Evolutionary conservation across 2,113 vertebrate species (phyloP).

Genomic region (Calcarius ornatus): DNA sequence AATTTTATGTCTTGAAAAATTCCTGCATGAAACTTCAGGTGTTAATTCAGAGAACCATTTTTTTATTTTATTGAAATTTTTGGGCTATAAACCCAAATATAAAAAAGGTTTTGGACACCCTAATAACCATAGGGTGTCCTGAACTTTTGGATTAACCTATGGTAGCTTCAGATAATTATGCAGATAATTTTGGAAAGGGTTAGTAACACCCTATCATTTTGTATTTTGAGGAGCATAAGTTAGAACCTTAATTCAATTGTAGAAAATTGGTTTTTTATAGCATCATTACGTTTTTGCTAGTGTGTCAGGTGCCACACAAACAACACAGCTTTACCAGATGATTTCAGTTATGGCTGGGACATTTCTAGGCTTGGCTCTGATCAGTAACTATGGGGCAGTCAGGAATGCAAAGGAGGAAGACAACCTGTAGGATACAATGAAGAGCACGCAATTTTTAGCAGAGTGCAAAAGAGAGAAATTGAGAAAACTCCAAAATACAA

Average conservation of each 20-base stretch:
- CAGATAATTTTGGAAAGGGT: neutral
- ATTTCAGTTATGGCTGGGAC: fast-evolving
- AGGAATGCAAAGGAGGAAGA: neutral
- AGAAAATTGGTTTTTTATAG: neutral
- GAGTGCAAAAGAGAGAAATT: neutral
- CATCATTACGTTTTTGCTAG: neutral
- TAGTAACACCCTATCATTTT: neutral
- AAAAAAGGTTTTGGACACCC: neutral
- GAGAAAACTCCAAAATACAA: neutral
- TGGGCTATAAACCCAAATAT: neutral
- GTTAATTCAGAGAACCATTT: neutral
- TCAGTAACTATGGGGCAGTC: neutral
- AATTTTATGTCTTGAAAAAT: neutral
- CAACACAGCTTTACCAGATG: neutral
- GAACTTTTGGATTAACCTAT: neutral
- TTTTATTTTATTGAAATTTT: too few species aligned
- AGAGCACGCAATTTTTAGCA: neutral
- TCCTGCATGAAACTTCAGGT: neutral
- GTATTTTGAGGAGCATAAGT: neutral
- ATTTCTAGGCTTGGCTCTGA: neutral
- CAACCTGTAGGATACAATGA: neutral
- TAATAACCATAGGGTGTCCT: neutral
- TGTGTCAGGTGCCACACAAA: neutral
- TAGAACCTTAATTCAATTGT: neutral
- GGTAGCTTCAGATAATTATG: neutral